Evolutionary conservation across 2,797 vertebrate genomes (phyloP).

Genomic region (Lacerta viridis): DNA sequence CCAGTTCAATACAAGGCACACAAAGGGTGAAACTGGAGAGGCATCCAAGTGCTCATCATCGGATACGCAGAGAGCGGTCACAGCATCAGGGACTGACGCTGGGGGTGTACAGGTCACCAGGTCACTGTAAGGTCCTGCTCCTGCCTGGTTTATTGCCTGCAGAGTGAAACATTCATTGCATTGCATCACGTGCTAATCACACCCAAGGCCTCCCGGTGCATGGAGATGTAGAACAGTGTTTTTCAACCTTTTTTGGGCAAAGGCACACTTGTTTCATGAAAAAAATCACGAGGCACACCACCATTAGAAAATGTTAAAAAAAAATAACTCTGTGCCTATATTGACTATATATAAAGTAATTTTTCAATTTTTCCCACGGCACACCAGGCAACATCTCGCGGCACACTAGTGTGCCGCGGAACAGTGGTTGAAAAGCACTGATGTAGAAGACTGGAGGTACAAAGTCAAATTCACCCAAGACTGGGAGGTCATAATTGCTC

Average conservation of each 20-base stretch:
- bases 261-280: too few relatives aligned
- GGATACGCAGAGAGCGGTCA: conserved; percentile 84
- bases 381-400: too few relatives aligned
- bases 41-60: conserved; percentile 82
- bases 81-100: conserved; percentile 86
- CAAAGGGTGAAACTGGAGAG: conserved; percentile 84
- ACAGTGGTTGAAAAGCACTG: too few relatives aligned
- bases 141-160: conserved; percentile 94
- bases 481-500: background rate
- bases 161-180: background rate
- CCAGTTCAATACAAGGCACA: conserved; percentile 94
- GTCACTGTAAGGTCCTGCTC: conserved; percentile 92
- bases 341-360: too few relatives aligned
- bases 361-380: too few relatives aligned
- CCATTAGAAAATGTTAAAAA: too few relatives aligned
- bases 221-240: background rate
- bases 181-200: accelerated
- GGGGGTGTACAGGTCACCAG: conserved; percentile 90
- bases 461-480: background rate
- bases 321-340: too few relatives aligned
- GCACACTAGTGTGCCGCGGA: too few relatives aligned
- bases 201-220: background rate
- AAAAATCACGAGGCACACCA: too few relatives aligned
- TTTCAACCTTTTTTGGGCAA: too few relatives aligned
- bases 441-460: background rate